phyloP scores from a whole-genome alignment of 2,797 vertebrate genomes.

The Silurus lanzhouensis region DNA sequence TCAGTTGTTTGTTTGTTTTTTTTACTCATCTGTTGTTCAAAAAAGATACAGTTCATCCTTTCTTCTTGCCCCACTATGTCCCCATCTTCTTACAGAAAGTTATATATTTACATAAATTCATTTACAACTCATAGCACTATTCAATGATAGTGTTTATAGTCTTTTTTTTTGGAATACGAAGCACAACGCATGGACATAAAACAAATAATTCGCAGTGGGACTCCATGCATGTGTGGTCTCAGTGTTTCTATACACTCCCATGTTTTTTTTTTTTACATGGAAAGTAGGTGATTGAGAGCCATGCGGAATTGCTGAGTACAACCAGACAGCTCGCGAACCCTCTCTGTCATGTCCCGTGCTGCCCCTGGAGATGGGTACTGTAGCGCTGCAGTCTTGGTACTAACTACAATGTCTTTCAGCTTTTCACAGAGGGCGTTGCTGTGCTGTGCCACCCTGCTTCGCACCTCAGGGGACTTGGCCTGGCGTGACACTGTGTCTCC shows the following conservation, averaged over 20 bases:
- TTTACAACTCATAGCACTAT: constrained; percentile 75
- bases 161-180: constrained; percentile 63
- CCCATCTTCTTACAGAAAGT: constrained; percentile 65
- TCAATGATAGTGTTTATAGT: constrained; percentile 62
- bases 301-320: constrained; percentile 93
- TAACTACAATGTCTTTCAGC: constrained; percentile 92
- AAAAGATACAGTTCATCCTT: constrained; percentile 59
- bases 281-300: constrained; percentile 86
- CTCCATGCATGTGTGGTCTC: constrained; percentile 40
- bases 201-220: constrained; percentile 39
- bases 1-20: constrained; percentile 44
- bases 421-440: constrained; percentile 94
- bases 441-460: constrained; percentile 87
- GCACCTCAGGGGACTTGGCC: constrained; percentile 87
- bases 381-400: constrained; percentile 90
- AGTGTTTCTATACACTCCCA: background rate
- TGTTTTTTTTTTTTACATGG: constrained; percentile 75
- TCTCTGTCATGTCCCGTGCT: constrained; percentile 90
- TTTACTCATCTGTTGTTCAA: constrained; percentile 49
- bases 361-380: constrained; percentile 87
- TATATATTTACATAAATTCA: constrained; percentile 80
- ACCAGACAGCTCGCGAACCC: constrained; percentile 86
- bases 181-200: constrained; percentile 32
- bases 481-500: constrained; percentile 94
- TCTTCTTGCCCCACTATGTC: constrained; percentile 47